phyloP scores from a whole-genome alignment of 2,113 vertebrate genomes.

The Halichoerus grypus region DNA sequence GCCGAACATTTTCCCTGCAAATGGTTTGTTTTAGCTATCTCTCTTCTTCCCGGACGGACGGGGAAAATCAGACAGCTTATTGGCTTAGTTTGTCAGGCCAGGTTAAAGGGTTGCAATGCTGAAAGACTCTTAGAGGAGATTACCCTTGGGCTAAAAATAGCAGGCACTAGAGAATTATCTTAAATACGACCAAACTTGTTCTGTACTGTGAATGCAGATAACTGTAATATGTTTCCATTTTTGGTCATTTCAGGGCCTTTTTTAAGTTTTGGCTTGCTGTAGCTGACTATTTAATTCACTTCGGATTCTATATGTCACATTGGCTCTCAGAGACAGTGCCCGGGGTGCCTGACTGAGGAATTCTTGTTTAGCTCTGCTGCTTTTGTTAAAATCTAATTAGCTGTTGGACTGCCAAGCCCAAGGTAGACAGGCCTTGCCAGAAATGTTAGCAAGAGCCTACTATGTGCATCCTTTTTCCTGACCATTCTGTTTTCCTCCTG shows the following conservation, averaged over 20 bases:
- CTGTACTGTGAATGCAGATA: slow-evolving; percentile 90
- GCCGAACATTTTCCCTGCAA: slow-evolving; percentile 83
- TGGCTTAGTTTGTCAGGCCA: slow-evolving; percentile 96
- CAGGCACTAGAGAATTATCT: slow-evolving; percentile 91
- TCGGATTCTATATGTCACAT: slow-evolving; percentile 87
- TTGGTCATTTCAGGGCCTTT: slow-evolving; percentile 86
- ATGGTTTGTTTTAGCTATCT: slow-evolving; percentile 89
- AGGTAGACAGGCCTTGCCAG: slow-evolving; percentile 66
- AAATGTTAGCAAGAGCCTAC: slow-evolving; percentile 64
- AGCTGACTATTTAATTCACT: slow-evolving; percentile 90
- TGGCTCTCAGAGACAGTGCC: slow-evolving; percentile 84
- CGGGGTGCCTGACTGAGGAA: slow-evolving; percentile 79
- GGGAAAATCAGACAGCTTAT: slow-evolving; percentile 93
- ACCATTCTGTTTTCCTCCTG: background rate
- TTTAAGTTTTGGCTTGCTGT: slow-evolving; percentile 86
- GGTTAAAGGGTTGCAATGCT: slow-evolving; percentile 94
- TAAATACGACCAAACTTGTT: slow-evolving; percentile 92
- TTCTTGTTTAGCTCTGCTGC: slow-evolving; percentile 79
- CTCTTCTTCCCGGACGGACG: slow-evolving; percentile 84
- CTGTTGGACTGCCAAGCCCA: slow-evolving; percentile 68
- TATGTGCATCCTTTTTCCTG: background rate
- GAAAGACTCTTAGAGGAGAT: slow-evolving; percentile 96
- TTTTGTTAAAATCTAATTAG: slow-evolving; percentile 86
- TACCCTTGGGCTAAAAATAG: slow-evolving; percentile 97
- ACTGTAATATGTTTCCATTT: slow-evolving; percentile 91